Evolutionary conservation across 2,113 vertebrate genomes (phyloP).

Genomic region (Excalfactoria chinensis): DNA sequence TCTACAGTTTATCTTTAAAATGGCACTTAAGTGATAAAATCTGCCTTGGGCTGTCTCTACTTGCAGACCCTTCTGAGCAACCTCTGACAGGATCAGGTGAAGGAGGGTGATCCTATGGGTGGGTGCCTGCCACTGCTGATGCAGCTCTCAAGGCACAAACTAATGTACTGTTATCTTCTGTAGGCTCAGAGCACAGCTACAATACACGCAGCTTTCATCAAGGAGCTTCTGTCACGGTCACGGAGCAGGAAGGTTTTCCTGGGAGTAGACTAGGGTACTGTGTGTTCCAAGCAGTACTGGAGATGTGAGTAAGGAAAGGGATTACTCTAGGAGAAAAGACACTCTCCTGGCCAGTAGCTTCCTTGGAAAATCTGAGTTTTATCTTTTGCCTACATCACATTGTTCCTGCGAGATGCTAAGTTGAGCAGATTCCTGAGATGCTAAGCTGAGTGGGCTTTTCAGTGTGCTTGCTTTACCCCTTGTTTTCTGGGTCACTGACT

Average conservation of each 20-base stretch:
- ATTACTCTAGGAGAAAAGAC: not conserved
- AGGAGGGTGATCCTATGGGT: not conserved
- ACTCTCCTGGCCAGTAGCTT: not conserved
- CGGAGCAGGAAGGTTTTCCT: not conserved
- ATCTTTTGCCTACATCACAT: not conserved
- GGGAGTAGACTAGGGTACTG: not conserved
- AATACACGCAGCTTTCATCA: not conserved
- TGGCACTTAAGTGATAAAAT: not conserved
- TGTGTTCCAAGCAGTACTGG: not conserved
- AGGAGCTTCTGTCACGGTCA: not conserved
- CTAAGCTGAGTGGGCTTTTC: not conserved
- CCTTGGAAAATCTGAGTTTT: slow-evolving; percentile 22
- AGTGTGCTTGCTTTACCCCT: not conserved
- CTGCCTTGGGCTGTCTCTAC: not conserved
- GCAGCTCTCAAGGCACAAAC: not conserved
- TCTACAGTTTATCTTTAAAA: not conserved
- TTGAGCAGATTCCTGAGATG: not conserved
- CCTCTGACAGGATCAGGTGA: not conserved
- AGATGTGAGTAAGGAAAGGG: not conserved
- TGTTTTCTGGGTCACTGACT: not conserved
- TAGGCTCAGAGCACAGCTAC: not conserved
- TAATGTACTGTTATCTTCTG: not conserved
- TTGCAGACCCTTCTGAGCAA: not conserved
- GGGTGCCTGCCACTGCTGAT: not conserved
- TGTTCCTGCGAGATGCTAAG: not conserved